Evolutionary conservation across 1,140 invertebrate genomes (phyloP).

Genomic region (Gonioctena quinquepunctata): DNA sequence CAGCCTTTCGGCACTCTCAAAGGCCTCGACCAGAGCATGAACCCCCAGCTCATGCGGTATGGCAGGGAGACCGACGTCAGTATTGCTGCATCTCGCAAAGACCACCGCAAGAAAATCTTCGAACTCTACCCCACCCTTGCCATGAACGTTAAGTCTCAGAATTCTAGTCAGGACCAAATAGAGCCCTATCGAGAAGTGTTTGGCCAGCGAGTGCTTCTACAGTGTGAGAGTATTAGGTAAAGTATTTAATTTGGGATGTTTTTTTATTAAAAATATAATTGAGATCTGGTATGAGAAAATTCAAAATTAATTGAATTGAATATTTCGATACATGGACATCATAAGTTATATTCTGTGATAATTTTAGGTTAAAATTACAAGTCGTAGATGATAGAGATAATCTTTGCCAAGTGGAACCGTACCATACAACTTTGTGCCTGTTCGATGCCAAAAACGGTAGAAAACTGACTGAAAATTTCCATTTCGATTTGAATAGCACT

Average conservation of each 20-base stretch:
- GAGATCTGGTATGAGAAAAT: no score
- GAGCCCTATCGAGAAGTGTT: slow-evolving; percentile 82
- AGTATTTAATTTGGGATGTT: no score
- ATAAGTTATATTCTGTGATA: no score
- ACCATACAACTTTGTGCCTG: slow-evolving; percentile 82
- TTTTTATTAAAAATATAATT: no score
- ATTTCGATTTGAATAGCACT: slow-evolving; percentile 84
- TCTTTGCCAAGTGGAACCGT: slow-evolving; percentile 88
- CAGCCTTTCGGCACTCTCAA: slow-evolving; percentile 75
- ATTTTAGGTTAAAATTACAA: slow-evolving; percentile 79
- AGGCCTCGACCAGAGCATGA: slow-evolving; percentile 86
- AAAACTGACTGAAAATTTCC: slow-evolving; percentile 92
- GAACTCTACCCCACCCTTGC: slow-evolving; percentile 51
- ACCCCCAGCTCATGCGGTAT: slow-evolving; percentile 87
- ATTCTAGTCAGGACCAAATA: slow-evolving; percentile 52
- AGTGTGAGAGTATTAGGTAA: slow-evolving; percentile 81
- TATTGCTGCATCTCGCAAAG: slow-evolving; percentile 77
- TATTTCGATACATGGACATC: no score
- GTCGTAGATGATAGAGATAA: slow-evolving; percentile 78
- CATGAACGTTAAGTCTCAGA: slow-evolving; percentile 40
- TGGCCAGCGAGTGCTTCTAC: slow-evolving; percentile 80
- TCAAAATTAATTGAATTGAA: no score
- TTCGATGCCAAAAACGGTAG: slow-evolving; percentile 84
- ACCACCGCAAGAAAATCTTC: slow-evolving; percentile 74
- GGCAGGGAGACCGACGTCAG: slow-evolving; percentile 86